These are phyloP conservation scores for Otus sunia DNA, from an alignment of 2,113 vertebrate genomes.

Conservation along the genomic window DNA sequence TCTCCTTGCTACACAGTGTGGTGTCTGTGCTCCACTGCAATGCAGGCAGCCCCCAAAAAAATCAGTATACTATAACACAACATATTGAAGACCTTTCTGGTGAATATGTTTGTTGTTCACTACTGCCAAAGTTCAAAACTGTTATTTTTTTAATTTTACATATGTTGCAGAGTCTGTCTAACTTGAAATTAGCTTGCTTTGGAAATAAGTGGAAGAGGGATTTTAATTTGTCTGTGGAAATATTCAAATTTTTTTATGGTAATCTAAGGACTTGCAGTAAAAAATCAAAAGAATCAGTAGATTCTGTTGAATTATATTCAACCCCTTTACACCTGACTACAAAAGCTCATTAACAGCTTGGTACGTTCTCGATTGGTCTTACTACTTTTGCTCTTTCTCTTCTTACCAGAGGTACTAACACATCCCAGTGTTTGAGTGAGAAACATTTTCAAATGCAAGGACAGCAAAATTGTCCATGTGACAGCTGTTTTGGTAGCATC, in stretches of 20 bases:
- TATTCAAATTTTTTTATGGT: not conserved
- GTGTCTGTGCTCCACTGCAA: not conserved
- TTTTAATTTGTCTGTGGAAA: not conserved
- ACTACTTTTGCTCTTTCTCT: not conserved
- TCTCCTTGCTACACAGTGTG: not conserved
- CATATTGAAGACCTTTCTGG: not conserved
- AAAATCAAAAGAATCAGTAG: not conserved
- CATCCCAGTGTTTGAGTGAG: not conserved
- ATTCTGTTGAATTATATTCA: not conserved
- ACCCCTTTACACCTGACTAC: not conserved
- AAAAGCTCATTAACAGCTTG: not conserved
- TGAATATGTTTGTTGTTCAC: not conserved
- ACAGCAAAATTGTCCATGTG: not conserved
- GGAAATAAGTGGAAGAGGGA: not conserved
- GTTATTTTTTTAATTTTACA: not conserved
- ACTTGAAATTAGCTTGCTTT: not conserved
- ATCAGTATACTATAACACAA: not conserved
- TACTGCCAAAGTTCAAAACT: not conserved
- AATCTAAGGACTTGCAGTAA: not conserved
- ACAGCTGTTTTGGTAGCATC: not conserved
- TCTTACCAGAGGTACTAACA: not conserved
- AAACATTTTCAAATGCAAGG: not conserved
- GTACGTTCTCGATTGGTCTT: not conserved
- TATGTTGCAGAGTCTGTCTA: accelerated
- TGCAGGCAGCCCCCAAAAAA: not conserved